phyloP scores from a whole-genome alignment of 2,797 vertebrate species.

The Falco biarmicus region DNA sequence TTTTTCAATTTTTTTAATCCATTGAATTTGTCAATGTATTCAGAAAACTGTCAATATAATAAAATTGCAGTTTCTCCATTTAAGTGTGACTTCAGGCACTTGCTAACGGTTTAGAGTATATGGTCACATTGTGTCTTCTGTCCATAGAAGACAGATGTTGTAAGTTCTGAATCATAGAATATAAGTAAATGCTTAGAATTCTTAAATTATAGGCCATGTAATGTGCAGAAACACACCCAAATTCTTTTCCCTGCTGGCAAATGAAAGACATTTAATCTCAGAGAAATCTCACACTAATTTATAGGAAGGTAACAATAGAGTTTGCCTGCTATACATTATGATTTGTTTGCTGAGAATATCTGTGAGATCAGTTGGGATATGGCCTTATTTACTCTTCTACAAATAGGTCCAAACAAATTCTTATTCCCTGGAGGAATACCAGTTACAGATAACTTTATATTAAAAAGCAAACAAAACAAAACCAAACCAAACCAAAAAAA shows the following conservation, averaged over 20 bases:
- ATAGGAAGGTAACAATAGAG: background rate
- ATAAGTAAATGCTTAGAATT: background rate
- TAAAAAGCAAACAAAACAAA: background rate
- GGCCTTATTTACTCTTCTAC: background rate
- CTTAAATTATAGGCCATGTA: background rate
- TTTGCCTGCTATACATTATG: background rate
- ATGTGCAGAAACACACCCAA: background rate
- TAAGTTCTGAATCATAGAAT: background rate
- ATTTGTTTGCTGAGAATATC: background rate
- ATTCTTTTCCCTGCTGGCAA: background rate
- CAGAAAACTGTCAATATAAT: background rate
- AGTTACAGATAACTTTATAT: background rate
- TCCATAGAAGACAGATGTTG: background rate
- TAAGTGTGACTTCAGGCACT: background rate
- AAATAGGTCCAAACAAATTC: background rate
- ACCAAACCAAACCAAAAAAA: too few species aligned
- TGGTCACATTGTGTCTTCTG: background rate
- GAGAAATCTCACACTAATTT: background rate
- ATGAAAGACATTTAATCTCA: background rate
- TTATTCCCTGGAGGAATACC: background rate
- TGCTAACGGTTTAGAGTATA: background rate
- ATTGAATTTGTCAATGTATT: background rate
- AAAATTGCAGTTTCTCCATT: background rate
- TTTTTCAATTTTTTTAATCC: background rate
- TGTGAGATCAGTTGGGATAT: background rate